Evolutionary conservation across 2,797 vertebrate species (phyloP).

Genomic region (Hephaestus fuliginosus): DNA sequence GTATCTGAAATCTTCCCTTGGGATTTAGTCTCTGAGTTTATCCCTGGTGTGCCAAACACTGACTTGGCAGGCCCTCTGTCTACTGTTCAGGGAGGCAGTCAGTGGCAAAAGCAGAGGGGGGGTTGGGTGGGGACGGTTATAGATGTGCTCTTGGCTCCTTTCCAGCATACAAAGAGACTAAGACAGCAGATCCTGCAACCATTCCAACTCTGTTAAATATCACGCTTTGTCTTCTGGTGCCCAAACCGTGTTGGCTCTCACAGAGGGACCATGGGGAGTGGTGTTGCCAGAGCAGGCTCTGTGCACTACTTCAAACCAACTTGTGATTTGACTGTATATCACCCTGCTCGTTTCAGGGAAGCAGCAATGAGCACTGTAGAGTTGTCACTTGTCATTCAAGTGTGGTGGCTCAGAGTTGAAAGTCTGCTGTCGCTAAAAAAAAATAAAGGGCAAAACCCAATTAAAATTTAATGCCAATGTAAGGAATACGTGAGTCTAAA

Average conservation of each 20-base stretch:
- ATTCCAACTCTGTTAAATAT: constrained; percentile 61
- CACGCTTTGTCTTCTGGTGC: constrained; percentile 55
- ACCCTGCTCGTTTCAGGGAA: constrained; percentile 3
- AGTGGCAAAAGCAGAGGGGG: constrained; percentile 37
- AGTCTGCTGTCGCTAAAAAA: constrained; percentile 15
- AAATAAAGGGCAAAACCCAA: background rate
- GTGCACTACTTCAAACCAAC: constrained; percentile 36
- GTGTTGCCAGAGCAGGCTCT: constrained; percentile 35
- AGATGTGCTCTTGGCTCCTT: constrained; percentile 65
- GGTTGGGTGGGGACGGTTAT: constrained; percentile 32
- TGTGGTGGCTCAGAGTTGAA: background rate
- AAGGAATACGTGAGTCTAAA: constrained; percentile 3
- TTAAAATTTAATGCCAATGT: background rate
- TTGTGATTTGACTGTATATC: constrained; percentile 50
- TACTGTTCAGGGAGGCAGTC: constrained; percentile 57
- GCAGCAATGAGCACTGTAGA: background rate
- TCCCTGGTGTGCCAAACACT: constrained; percentile 67
- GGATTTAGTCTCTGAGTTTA: constrained; percentile 73
- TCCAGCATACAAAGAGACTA: constrained; percentile 66
- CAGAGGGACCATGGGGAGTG: constrained; percentile 1
- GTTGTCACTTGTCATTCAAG: constrained; percentile 2
- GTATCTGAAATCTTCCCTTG: constrained; percentile 67
- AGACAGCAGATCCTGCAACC: constrained; percentile 61
- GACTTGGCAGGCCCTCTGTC: constrained; percentile 70
- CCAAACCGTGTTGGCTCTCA: constrained; percentile 49